Base-by-base conservation (phyloP, 2,113 vertebrate genomes). In the Podilymbus podiceps region DNA sequence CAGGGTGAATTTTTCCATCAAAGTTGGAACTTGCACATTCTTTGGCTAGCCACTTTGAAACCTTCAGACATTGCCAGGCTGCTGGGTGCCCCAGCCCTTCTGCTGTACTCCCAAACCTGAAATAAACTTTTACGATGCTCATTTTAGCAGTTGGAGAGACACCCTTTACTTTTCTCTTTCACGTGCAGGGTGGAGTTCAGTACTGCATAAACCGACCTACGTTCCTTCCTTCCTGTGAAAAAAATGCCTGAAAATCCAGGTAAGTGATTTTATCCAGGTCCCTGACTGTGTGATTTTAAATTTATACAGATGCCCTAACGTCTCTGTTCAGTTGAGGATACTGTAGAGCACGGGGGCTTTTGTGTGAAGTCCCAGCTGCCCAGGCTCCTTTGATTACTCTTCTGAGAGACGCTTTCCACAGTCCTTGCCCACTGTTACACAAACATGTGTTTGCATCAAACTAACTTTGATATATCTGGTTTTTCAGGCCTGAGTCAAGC, bases 281-380 rank as follows among this genome's bases (percentile, higher is more conserved):
- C 3, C 2, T 1, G 0, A 6, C 1, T 28, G 7, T 28, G 10
- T 49, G n/a, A n/a, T 72, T 78, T 81, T 85, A 46, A 46, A 4
- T 16, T 46, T 46, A 46, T 30, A 72, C 49, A 80, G 58, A 15
- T 53, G 17, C 50, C 38, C 42, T 81, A 35, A 89, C 73, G 5
- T 58, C 33, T 74, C 18, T 78, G 9, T 64, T 63, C 25, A 52
- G 4, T 2, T 60, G 25, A 76, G 49, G 76, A 60, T 60, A 69
- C 14, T 58, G 21, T 18, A 78, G n/a, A 85, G 28, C 38, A 81
- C 3, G 1, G 21, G 74, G 47, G 7, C 3, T 84, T 87, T 82
- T 91, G 9, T 71, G 30, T 60, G 55, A 90, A 83, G 49, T 42
- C 23, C 18, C 35, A 75, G 28, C 22, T 68, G 49, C 58, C 17